Evolutionary conservation across 2,888 invertebrate genomes (phyloP).

Genomic region (Ochlodes sylvanus): DNA sequence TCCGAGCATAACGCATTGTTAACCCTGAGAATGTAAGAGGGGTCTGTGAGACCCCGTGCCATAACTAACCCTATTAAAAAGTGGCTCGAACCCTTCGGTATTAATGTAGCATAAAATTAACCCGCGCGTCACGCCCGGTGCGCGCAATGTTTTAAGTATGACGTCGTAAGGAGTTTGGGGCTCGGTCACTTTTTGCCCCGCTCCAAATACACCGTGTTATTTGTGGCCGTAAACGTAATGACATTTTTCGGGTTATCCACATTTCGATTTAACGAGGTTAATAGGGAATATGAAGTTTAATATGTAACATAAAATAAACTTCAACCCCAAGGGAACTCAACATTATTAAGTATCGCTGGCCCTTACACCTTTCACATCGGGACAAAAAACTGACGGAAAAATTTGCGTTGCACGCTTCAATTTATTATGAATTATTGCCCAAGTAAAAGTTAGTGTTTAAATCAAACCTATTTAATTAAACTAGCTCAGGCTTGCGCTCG

Average conservation of each 20-base stretch:
- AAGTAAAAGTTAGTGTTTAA: too few species aligned
- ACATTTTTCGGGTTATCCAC: slow-evolving; percentile 16
- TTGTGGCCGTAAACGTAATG: slow-evolving; percentile 26
- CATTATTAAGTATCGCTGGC: too few species aligned
- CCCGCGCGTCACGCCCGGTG: slow-evolving; percentile 74
- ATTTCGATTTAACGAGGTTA: slow-evolving; percentile 12
- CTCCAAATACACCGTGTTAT: slow-evolving; percentile 29
- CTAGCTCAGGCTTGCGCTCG: too few species aligned
- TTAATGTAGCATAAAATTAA: slow-evolving; percentile 85
- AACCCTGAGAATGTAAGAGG: slow-evolving; percentile 65
- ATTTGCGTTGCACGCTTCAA: too few species aligned
- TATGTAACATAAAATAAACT: not conserved
- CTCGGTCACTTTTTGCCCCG: slow-evolving; percentile 46
- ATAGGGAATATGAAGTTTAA: not conserved
- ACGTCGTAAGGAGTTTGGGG: slow-evolving; percentile 46
- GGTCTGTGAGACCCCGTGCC: slow-evolving; percentile 66
- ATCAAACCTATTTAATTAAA: too few species aligned
- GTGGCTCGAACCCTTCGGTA: slow-evolving; percentile 69
- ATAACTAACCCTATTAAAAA: slow-evolving; percentile 83
- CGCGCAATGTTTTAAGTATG: slow-evolving; percentile 67
- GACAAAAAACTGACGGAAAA: too few species aligned
- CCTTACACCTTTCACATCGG: too few species aligned
- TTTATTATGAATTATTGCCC: too few species aligned
- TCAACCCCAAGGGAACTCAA: too few species aligned
- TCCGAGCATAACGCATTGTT: slow-evolving; percentile 69